Conservation (phyloP, 2,888 invertebrate species). For the Cephus sareptanus region DNA sequence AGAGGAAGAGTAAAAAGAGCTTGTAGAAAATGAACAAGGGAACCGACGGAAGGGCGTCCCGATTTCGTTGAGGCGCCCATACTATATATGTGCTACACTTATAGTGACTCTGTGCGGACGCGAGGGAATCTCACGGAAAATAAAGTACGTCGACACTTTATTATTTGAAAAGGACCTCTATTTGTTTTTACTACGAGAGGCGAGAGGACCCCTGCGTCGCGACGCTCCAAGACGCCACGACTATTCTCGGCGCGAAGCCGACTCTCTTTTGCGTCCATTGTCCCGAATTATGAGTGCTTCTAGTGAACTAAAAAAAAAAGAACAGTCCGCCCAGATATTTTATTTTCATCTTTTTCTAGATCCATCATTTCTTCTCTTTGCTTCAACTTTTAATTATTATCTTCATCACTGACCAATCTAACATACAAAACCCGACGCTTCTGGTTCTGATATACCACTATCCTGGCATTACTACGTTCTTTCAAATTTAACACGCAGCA, state of each 20-base stretch:
- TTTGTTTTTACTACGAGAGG: slow-evolving; percentile 4
- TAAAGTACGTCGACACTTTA: slow-evolving; percentile 6
- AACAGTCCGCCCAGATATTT: not conserved
- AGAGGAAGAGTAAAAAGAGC: not conserved
- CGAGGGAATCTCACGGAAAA: not conserved
- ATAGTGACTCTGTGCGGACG: not conserved
- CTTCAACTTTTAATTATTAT: not conserved
- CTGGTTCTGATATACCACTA: not conserved
- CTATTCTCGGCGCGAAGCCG: not conserved
- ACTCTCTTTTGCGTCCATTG: not conserved
- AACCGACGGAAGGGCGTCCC: not conserved
- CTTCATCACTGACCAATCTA: not conserved
- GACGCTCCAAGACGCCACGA: not conserved
- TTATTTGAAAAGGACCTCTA: slow-evolving; percentile 4
- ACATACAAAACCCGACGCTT: not conserved
- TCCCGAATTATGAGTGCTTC: not conserved
- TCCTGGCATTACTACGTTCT: not conserved
- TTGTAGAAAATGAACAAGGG: not conserved
- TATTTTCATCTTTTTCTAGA: not conserved
- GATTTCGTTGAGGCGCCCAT: not conserved
- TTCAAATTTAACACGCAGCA: not conserved
- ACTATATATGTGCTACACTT: not conserved
- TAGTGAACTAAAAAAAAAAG: not conserved
- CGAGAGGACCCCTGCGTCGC: slow-evolving; percentile 1
- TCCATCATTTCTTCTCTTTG: not conserved